Evolutionary conservation across 2,797 vertebrate genomes (phyloP).

Genomic region (Rousettus madagascariensis): DNA sequence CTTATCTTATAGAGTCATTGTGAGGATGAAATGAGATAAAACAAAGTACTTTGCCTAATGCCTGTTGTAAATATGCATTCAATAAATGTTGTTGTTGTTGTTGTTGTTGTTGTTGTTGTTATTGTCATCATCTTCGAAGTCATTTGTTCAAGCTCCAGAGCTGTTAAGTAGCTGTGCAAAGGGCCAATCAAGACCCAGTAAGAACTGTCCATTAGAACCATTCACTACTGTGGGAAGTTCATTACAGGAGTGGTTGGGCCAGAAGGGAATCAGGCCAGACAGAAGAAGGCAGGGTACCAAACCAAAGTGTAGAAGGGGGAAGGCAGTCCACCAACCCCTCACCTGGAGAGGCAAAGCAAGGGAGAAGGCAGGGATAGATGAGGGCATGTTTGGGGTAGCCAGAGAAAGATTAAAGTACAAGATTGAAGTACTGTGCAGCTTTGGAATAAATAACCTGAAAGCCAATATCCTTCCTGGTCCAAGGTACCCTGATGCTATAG

Average conservation of each 20-base stretch:
- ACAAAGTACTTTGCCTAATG: neutral
- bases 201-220: neutral
- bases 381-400: neutral
- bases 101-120: neutral
- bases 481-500: neutral
- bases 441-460: neutral
- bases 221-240: neutral
- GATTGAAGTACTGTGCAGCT: neutral
- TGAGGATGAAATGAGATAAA: neutral
- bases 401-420: neutral
- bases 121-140: neutral
- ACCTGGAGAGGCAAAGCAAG: neutral
- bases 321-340: neutral
- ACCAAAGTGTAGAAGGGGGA: neutral
- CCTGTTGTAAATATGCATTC: neutral
- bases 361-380: neutral
- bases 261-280: neutral
- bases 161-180: neutral
- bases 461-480: neutral
- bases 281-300: neutral
- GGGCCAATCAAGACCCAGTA: neutral
- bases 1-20: neutral
- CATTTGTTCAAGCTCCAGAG: neutral
- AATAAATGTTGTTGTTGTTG: neutral
- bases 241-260: neutral